phyloP scores from a whole-genome alignment of 2,797 vertebrate species.

The Ctenochaetus hawaiiensis region DNA sequence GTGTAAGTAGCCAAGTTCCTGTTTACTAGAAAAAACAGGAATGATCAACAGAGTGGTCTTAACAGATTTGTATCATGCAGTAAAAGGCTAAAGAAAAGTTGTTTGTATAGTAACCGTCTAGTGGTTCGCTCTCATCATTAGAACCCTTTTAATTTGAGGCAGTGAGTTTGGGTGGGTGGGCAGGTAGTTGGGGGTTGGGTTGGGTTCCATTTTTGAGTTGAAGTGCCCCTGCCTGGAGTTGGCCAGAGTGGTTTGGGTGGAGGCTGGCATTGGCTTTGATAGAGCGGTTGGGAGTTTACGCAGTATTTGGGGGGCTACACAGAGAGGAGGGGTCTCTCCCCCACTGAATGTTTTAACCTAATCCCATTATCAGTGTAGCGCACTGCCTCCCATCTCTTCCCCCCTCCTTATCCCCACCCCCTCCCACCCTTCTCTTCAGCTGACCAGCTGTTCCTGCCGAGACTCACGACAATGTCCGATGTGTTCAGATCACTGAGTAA shows the following conservation, averaged over 20 bases:
- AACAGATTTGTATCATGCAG: constrained; percentile 3
- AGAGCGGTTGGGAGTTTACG: constrained; percentile 70
- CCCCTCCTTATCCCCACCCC: constrained; percentile 75
- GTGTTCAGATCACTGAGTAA: constrained; percentile 93
- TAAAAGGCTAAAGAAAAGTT: constrained; percentile 1
- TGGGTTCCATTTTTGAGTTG: constrained; percentile 33
- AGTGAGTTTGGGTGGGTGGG: constrained; percentile 19
- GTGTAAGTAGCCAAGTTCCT: constrained; percentile 79
- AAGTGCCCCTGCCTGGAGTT: constrained; percentile 46
- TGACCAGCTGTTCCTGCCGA: constrained; percentile 98
- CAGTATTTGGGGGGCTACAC: constrained; percentile 68
- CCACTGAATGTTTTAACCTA: constrained; percentile 87
- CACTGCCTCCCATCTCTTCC: constrained; percentile 86
- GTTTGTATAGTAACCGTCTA: constrained; percentile 2
- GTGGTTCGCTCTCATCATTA: not conserved
- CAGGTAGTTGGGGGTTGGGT: constrained; percentile 4
- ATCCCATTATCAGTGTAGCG: constrained; percentile 92
- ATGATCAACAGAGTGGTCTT: constrained; percentile 9
- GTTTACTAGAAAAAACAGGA: constrained; percentile 57
- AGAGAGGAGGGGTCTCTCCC: constrained; percentile 70
- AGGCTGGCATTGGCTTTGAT: constrained; percentile 66
- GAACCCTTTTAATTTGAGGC: constrained; percentile 13
- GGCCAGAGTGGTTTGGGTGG: constrained; percentile 49
- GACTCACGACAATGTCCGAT: constrained; percentile 95
- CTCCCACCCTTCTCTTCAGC: constrained; percentile 87